phyloP scores from a whole-genome alignment of 2,797 vertebrate species.

The Anisognathus igniventris region DNA sequence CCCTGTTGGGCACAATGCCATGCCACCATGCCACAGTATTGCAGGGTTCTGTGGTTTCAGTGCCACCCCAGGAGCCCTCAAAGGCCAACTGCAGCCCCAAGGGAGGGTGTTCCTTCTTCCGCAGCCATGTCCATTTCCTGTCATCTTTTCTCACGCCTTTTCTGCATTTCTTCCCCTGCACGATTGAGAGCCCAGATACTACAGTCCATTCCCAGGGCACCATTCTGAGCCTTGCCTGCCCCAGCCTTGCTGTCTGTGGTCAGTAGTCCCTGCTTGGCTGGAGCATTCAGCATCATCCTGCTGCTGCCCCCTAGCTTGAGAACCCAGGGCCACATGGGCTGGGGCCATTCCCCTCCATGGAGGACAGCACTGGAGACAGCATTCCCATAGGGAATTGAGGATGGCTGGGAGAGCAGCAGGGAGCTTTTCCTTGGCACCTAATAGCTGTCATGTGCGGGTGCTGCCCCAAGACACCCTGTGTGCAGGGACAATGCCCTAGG shows the following conservation, averaged over 20 bases:
- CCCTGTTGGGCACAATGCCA: background rate
- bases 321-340: accelerated
- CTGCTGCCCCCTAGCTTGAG: background rate
- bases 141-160: background rate
- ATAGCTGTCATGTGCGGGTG: accelerated
- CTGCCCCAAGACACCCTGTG: background rate
- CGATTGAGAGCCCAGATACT: background rate
- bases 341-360: accelerated
- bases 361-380: background rate
- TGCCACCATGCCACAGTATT: accelerated
- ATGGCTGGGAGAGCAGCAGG: background rate
- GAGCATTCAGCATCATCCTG: background rate
- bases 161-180: background rate
- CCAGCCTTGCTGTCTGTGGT: background rate
- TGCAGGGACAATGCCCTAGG: background rate
- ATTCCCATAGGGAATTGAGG: background rate
- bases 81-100: background rate
- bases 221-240: background rate
- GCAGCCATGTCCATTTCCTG: background rate
- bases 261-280: background rate
- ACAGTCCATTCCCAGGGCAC: background rate
- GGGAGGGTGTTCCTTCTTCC: background rate
- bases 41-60: background rate
- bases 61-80: background rate
- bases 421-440: background rate